A percentile compares a stretch with the other conserved stretches of the same genome.
Evolutionary conservation across 2,113 vertebrate genomes (phyloP).

Genomic region (Oreamnos americanus): DNA sequence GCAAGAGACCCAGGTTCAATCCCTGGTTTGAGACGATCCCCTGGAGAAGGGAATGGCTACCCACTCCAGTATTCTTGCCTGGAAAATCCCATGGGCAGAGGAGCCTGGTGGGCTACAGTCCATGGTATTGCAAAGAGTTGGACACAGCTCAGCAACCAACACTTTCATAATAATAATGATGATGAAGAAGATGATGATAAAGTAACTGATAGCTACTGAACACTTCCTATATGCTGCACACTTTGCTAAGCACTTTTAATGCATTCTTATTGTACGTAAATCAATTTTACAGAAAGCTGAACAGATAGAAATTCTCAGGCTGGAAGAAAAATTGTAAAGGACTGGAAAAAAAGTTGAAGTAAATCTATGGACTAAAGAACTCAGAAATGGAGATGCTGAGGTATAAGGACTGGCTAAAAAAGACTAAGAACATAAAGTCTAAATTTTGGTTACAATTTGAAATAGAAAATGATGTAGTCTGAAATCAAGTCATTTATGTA

Average conservation of each 20-base stretch:
- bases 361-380: background rate
- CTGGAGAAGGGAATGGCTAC: background rate
- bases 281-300: background rate
- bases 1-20: background rate
- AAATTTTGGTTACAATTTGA: background rate
- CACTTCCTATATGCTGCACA: background rate
- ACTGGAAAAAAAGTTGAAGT: background rate
- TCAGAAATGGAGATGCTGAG: background rate
- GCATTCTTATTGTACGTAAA: background rate
- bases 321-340: background rate
- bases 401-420: background rate
- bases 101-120: background rate
- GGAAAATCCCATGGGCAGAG: background rate
- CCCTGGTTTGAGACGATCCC: background rate
- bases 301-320: background rate
- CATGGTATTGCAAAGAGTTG: background rate
- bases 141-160: background rate
- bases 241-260: background rate
- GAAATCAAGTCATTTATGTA: background rate
- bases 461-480: background rate
- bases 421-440: background rate
- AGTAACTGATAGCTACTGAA: background rate
- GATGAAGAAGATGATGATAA: background rate
- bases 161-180: background rate
- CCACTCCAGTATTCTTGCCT: background rate